Evolutionary conservation across 2,888 invertebrate species (phyloP).

Genomic region (Drosophila emarginata): DNA sequence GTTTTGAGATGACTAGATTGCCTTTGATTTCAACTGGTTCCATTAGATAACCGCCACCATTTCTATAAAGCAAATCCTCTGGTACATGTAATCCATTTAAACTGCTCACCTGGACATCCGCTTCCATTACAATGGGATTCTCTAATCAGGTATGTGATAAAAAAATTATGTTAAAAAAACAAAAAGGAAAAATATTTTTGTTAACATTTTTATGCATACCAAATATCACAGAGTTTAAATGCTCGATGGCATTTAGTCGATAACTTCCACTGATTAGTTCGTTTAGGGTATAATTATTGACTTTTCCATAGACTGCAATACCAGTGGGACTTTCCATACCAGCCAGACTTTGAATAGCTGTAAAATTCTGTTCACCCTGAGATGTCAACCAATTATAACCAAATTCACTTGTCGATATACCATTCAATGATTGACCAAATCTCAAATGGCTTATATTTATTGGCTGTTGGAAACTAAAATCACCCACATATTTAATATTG

Average conservation of each 20-base stretch:
- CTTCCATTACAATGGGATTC: constrained; percentile 70
- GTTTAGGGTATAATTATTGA: constrained; percentile 83
- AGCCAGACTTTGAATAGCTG: constrained; percentile 72
- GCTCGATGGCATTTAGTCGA: constrained; percentile 83
- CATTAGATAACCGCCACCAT: constrained; percentile 60
- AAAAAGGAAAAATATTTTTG: too few relatives aligned
- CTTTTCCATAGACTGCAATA: constrained; percentile 67
- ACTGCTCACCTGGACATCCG: constrained; percentile 68
- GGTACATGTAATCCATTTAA: constrained; percentile 81
- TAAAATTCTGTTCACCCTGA: constrained; percentile 77
- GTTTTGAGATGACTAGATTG: constrained; percentile 38
- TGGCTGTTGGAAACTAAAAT: constrained; percentile 70
- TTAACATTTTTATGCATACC: constrained; percentile 56
- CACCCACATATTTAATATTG: constrained; percentile 78
- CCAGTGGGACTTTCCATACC: constrained; percentile 53
- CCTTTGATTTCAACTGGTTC: constrained; percentile 19
- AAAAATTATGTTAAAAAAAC: too few relatives aligned
- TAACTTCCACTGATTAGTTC: constrained; percentile 83
- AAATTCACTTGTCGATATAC: constrained; percentile 81
- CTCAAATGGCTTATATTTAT: constrained; percentile 81
- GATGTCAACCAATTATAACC: constrained; percentile 81
- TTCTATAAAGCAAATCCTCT: constrained; percentile 82
- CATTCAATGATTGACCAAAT: constrained; percentile 82
- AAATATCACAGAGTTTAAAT: constrained; percentile 82
- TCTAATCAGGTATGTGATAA: constrained; percentile 43